phyloP scores from a whole-genome alignment of 2,888 invertebrate genomes.

The Coleophora flavipennella region DNA sequence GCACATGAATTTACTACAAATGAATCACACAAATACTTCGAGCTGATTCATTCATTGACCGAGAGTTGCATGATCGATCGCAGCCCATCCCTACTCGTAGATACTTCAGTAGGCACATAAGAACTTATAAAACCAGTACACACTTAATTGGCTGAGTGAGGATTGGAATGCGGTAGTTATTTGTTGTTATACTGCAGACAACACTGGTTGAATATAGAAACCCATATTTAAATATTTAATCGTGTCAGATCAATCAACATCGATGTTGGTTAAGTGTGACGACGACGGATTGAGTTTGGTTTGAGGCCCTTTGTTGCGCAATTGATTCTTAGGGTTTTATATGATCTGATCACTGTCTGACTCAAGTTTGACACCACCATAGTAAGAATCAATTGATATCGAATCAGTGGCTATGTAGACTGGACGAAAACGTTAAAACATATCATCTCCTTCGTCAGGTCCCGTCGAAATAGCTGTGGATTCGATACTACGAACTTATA shows the following conservation, averaged over 20 bases:
- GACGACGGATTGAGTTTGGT: conserved; percentile 14
- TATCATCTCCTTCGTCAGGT: no score
- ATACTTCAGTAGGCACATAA: conserved; percentile 9
- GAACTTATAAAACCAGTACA: conserved; percentile 28
- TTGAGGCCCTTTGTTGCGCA: conserved; percentile 28
- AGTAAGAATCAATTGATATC: no score
- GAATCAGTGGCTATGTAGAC: no score
- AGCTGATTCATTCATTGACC: no score
- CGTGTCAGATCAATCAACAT: conserved; percentile 42
- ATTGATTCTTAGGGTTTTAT: conserved; percentile 24
- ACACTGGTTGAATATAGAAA: conserved; percentile 48
- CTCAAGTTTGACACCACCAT: no score
- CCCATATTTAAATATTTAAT: conserved; percentile 55
- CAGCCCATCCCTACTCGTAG: conserved; percentile 3
- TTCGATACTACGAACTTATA: no score
- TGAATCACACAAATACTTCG: no score
- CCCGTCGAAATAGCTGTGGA: no score
- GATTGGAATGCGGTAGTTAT: conserved; percentile 61
- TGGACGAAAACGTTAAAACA: no score
- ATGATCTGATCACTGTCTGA: conserved; percentile 10
- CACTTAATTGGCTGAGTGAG: conserved; percentile 42
- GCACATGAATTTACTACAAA: no score
- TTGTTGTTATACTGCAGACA: conserved; percentile 45
- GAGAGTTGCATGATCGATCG: no score
- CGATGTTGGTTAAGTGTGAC: conserved; percentile 30